Evolutionary conservation across 2,113 vertebrate species (phyloP), one percentile per base, ranked within the genome.

Genomic region (Saguinus midas): DNA sequence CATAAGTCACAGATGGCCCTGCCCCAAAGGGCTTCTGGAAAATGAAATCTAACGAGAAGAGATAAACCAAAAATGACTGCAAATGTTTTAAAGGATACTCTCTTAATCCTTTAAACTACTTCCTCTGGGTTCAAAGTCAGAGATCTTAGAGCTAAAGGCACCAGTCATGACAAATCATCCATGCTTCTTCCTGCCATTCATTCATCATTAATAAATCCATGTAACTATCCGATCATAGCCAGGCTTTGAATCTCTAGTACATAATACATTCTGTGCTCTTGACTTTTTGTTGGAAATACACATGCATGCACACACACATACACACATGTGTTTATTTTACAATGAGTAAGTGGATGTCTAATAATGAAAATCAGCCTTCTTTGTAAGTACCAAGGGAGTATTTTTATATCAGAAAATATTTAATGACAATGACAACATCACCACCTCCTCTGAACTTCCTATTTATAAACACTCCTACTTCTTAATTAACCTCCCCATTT

Each of bases 401-500:
- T 91, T 83, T 96, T 90, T n/a, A 40, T 90, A 92, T 90, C 55
- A 90, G 57, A 94, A 87, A 92, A 79, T 6, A 95, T 72, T 85
- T 80, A 80, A 81, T 43, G 25, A 90, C 57, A 92, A 90, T 23
- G 35, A 68, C 40, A 72, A 80, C n/a, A 87, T 85, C 21, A 58
- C 35, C 29, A 80, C n/a, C n/a, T 84, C 25, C 1, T 11, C 52
- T 90, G 58, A 97, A 48, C 32, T 78, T 48, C 64, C 78, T 57
- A 29, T n/a, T 88, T 75, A 66, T 45, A 91, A 87, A 75, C 61
- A 94, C 21, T 8, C 16, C 29, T 81, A 52, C 80, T 87, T 91
- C 78, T 96, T 94, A 96, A 96, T 95, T 96, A 96, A 95, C 32
- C 55, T 90, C 43, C 68, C 17, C n/a, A 48, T 48, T 50, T 5